Base-by-base conservation (phyloP, 2,888 invertebrate genomes). In the Pristionchus fissidentatus region DNA sequence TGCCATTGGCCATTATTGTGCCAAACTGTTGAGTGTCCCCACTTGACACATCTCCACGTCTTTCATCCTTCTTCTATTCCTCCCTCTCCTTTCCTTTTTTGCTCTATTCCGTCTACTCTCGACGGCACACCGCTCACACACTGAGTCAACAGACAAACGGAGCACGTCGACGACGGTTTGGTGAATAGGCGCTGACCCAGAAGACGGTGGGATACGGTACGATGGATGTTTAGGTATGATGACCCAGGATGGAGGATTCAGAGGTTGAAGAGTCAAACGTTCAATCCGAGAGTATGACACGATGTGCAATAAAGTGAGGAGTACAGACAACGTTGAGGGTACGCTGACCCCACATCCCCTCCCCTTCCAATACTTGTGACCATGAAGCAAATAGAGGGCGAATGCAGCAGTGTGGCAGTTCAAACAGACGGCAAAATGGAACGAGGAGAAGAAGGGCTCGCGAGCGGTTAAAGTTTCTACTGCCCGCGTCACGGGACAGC, bases 11-110 rank as follows among this genome's bases (percentile, higher is more conserved):
- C 55, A 78, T 55, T 55, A 55, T 55, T 55, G 32, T 22, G 46
- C 49, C 29, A 46, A 78, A 52, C 55, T 52, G 62, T 10, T 49
- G 75, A 75, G 75, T 49, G 75, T 49, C 75, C 46, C 75, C 41
- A 26, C 26, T 70, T 70, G 70, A 70, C 70, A 70, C 26, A 70
- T 70, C 43, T 70, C 70, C 49, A 46, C 75, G 46, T 22, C 73
- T 43, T 46, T 46, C 49, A 8, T 49, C 22, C 32, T 52, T 55
- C 75, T 32, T 49, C 29, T 46, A 52, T 75, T 83, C 81, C 78
- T 84, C 43, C 19, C 70, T 22, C 38, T 80, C 77, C 78, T 75
- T 78, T 46, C 83, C 80, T 83, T 57, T 41, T 84, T 84, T 83
- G 46, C 52, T 35, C 83, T 57, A 73, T 32, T 57, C 43, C 79